phyloP scores from a whole-genome alignment of 2,888 invertebrate species.

The Ellobium chinense region DNA sequence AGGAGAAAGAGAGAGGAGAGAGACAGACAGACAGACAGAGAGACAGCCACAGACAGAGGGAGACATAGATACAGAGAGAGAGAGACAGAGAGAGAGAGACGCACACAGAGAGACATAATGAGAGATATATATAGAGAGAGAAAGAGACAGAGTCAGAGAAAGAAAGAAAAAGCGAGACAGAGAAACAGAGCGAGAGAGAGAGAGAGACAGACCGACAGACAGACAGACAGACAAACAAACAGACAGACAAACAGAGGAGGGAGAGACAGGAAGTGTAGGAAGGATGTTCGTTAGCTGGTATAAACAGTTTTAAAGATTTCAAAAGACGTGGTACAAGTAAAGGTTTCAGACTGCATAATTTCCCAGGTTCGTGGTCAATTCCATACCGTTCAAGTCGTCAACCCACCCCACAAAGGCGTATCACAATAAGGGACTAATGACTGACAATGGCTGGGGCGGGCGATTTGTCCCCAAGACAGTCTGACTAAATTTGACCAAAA shows the following conservation, averaged over 20 bases:
- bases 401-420: too few species aligned
- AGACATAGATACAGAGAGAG: neutral
- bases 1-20: neutral
- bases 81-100: neutral
- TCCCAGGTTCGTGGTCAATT: too few species aligned
- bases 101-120: neutral
- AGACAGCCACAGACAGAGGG: neutral
- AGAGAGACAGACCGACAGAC: neutral
- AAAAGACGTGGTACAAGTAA: too few species aligned
- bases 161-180: neutral
- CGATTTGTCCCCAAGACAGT: too few species aligned
- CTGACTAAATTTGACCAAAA: too few species aligned
- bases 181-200: neutral
- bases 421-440: too few species aligned
- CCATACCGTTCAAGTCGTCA: too few species aligned
- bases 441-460: too few species aligned
- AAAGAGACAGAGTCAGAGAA: neutral
- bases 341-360: too few species aligned
- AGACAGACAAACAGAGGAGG: neutral
- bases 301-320: too few species aligned
- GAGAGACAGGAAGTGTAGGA: too few species aligned
- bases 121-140: neutral
- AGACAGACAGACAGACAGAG: neutral
- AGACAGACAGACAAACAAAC: neutral
- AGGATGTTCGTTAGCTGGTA: too few species aligned